A percentile compares a stretch with the other conserved stretches of the same genome.
Evolutionary conservation across 2,113 vertebrate genomes (phyloP).

Genomic region (cattle (Bos taurus)): ARS-UCD2.0 NC_037333.1:24666001-24666500

Average conservation of each 20-base stretch:
- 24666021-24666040: neutral
- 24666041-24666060: neutral
- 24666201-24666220: neutral
- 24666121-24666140: neutral
- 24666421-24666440: too few relatives aligned
- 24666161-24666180: neutral
- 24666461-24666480: too few relatives aligned
- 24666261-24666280: neutral
- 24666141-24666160: neutral
- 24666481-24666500: too few relatives aligned
- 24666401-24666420: neutral
- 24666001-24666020: neutral
- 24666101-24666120: neutral
- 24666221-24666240: neutral
- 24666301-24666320: neutral
- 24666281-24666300: neutral
- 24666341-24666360: neutral
- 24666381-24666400: neutral
- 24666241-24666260: neutral
- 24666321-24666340: neutral
- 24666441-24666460: too few relatives aligned
- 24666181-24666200: neutral
- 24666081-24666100: neutral
- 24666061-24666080: neutral
- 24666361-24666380: neutral